A percentile compares a stretch with the other conserved stretches of the same genome.
Conservation (phyloP, 92 coral and sea anemone species). For the Nematostella vectensis region DNA sequence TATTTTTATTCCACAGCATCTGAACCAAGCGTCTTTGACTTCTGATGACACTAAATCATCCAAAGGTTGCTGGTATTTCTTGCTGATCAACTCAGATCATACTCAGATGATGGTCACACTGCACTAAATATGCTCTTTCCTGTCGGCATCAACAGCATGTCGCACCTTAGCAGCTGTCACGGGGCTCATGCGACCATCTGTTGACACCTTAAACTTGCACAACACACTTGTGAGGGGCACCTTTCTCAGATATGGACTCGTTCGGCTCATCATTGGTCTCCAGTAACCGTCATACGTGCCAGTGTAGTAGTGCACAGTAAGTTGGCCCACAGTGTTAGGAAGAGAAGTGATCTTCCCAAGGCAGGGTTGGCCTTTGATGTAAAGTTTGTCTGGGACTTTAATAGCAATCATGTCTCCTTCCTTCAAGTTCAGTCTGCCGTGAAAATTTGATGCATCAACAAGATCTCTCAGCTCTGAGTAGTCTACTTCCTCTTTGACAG, state of each 20-base stretch:
- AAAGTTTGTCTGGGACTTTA: slow-evolving; percentile 75
- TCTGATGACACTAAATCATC: too few species aligned
- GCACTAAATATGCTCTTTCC: not conserved
- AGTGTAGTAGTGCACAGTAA: slow-evolving; percentile 83
- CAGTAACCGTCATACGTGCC: slow-evolving; percentile 78
- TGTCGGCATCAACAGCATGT: slow-evolving; percentile 45
- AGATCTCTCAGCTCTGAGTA: not conserved
- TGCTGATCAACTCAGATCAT: too few species aligned
- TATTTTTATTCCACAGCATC: too few species aligned
- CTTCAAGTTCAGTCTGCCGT: slow-evolving; percentile 10
- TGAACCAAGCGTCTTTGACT: too few species aligned
- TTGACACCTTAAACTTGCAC: slow-evolving; percentile 69
- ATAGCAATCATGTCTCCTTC: slow-evolving; percentile 95
- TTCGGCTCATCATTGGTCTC: slow-evolving; percentile 99
- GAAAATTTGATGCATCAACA: not conserved
- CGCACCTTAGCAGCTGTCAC: slow-evolving; percentile 59
- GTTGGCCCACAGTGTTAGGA: slow-evolving; percentile 47
- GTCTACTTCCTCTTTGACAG: not conserved
- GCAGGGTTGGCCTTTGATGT: slow-evolving; percentile 95
- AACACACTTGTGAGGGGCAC: slow-evolving; percentile 58
- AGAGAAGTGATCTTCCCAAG: slow-evolving; percentile 69
- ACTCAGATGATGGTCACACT: too few species aligned
- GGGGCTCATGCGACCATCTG: slow-evolving; percentile 86
- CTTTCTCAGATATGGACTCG: slow-evolving; percentile 88
- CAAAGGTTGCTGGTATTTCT: too few species aligned